Evolutionary conservation across 1,140 invertebrate species (phyloP), one percentile per base, ranked within the genome.

Genomic region (Penaeus vannamei): DNA sequence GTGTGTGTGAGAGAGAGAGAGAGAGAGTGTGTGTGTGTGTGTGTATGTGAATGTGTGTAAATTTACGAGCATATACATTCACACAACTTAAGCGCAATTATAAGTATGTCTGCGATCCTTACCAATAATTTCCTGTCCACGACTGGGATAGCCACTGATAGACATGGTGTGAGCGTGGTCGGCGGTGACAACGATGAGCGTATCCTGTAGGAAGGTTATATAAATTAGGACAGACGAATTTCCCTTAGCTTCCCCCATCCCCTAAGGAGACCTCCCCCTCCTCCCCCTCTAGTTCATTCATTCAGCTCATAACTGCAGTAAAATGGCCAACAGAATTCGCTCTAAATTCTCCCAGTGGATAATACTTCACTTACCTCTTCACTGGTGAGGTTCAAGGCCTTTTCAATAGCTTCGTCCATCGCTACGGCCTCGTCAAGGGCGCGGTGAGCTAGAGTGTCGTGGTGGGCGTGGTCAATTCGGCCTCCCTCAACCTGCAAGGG

Each of bases 381-480:
- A 61, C 93, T 94, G 2, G 95, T 95, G 80, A 96, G 90, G 3
- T 94, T 92, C 22, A 93, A 92, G 0, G 95, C 95, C 84, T 92
- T 94, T 92, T 0, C 92, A 91, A 59, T 82, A 66, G 53, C 91
- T 91, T 86, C 86, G 91, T 90, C 96, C 81, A 99, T 94, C 20
- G 95, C 95, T 0, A 96, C 92, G 0, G 96, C 95, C 93, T 99
- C 98, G 76, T 95, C 93, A 0, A 98, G 92, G 0, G 97, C 97
- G 90, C 95, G 95, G 83, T 95, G 94, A 0, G 97, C 97, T 62
- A 95, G 94, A 0, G 96, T 96, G 29, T 95, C 93, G 93, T 99
- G 98, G 93, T 98, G 97, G 1, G 96, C 97, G 91, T 95, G 95
- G 93, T 98, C 98, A 72, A 99, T 98, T 77, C 85, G 61, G 23